These are phyloP conservation scores for Nephrocerus scutellatus DNA, from an alignment of 2,888 invertebrate genomes.

Conservation along the genomic window DNA sequence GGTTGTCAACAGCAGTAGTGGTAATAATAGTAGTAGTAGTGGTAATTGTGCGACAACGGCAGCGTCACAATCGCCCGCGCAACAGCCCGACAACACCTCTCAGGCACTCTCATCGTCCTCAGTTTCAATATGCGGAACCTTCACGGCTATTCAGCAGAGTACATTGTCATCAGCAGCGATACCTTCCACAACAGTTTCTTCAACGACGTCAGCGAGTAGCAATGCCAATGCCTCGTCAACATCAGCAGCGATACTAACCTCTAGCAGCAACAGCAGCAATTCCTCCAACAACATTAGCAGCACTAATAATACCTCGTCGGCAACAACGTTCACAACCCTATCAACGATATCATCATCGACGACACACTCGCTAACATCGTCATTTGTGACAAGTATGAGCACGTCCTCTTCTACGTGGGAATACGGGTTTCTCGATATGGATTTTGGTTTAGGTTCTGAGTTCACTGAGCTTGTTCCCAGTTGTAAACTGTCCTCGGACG, in stretches of 20 bases:
- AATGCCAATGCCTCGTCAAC: slow-evolving; percentile 11
- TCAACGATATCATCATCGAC: slow-evolving; percentile 41
- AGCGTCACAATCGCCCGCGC: slow-evolving; percentile 6
- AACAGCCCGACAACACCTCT: slow-evolving; percentile 7
- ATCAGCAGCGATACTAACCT: slow-evolving; percentile 14
- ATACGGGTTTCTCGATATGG: slow-evolving; percentile 47
- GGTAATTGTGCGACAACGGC: slow-evolving; percentile 8
- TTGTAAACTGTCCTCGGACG: slow-evolving; percentile 53
- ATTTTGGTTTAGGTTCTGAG: slow-evolving; percentile 50
- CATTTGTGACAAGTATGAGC: slow-evolving; percentile 39
- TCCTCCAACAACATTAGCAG: slow-evolving; percentile 13
- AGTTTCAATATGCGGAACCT: slow-evolving; percentile 40
- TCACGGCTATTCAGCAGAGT: slow-evolving; percentile 39
- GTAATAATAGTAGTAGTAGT: neutral
- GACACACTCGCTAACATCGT: slow-evolving; percentile 42
- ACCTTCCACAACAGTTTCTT: slow-evolving; percentile 19
- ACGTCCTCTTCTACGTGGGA: slow-evolving; percentile 42
- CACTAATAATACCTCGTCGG: slow-evolving; percentile 25
- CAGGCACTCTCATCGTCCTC: slow-evolving; percentile 27
- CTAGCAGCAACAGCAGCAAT: slow-evolving; percentile 14
- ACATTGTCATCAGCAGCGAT: too few species aligned
- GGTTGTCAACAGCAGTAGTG: slow-evolving; percentile 2
- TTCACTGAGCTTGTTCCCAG: slow-evolving; percentile 50
- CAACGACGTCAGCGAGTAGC: slow-evolving; percentile 13
- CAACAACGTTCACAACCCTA: slow-evolving; percentile 41